phyloP scores from a whole-genome alignment of 2,797 vertebrate species.

The Xenopus petersii region DNA sequence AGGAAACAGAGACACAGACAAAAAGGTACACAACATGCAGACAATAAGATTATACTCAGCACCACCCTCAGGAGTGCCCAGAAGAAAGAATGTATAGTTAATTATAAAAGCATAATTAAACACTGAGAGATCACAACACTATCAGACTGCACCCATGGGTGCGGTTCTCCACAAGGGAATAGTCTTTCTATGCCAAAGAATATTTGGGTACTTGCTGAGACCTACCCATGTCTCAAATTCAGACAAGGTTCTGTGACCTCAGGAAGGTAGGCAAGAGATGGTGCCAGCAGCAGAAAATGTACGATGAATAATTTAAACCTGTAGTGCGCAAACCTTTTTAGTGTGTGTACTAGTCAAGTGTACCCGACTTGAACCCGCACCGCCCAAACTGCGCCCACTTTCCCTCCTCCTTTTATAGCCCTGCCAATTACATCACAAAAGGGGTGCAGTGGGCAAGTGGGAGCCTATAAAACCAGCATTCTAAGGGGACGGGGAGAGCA shows the following conservation, averaged over 20 bases:
- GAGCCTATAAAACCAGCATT: no score
- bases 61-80: conserved; percentile 36
- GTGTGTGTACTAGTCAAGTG: no score
- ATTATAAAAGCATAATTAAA: conserved; percentile 38
- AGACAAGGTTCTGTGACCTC: neutral
- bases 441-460: no score
- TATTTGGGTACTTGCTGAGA: conserved; percentile 2
- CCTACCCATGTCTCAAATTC: neutral
- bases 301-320: no score
- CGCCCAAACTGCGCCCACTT: no score
- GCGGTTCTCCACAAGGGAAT: conserved; percentile 31
- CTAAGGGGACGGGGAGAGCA: no score
- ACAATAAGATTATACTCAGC: neutral
- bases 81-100: conserved; percentile 35
- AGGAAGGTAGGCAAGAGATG: neutral
- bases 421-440: no score
- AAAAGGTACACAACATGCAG: neutral
- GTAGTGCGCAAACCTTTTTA: no score
- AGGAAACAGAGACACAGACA: no score
- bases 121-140: conserved; percentile 11
- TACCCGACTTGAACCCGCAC: no score
- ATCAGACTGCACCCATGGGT: conserved; percentile 43
- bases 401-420: no score
- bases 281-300: neutral
- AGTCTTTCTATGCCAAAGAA: conserved; percentile 33